A percentile compares a stretch with the other conserved stretches of the same genome.
These are phyloP conservation scores for Acipenser transmontanus DNA, from an alignment of 2,797 vertebrate species.

Conservation along the genomic window DNA sequence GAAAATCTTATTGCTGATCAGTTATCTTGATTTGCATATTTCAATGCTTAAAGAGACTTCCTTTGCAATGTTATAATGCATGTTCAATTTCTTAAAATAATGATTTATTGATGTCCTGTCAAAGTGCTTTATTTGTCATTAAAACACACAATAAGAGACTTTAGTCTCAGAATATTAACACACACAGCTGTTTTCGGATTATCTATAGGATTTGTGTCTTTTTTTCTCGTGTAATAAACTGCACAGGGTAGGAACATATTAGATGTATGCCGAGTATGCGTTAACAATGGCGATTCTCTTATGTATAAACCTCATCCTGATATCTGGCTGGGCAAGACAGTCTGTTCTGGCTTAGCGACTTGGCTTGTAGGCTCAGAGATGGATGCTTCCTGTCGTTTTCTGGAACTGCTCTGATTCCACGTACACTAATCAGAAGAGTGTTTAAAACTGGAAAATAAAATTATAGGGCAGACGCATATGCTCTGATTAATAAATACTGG, in stretches of 20 bases:
- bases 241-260: neutral
- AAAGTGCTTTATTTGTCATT: too few relatives aligned
- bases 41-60: too few relatives aligned
- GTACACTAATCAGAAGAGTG: neutral
- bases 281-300: neutral
- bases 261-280: neutral
- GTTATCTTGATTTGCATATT: too few relatives aligned
- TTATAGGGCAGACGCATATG: too few relatives aligned
- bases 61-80: too few relatives aligned
- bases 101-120: too few relatives aligned
- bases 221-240: neutral
- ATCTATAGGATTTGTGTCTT: too few relatives aligned
- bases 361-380: neutral
- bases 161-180: too few relatives aligned
- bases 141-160: too few relatives aligned
- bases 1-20: too few relatives aligned
- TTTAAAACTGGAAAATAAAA: neutral
- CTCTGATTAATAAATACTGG: neutral
- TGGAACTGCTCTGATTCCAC: neutral
- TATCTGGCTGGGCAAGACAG: neutral
- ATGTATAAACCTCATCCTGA: conserved; percentile 8
- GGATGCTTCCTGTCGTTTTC: conserved; percentile 1
- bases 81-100: too few relatives aligned
- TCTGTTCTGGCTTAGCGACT: conserved; percentile 9
- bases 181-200: too few relatives aligned